These are phyloP conservation scores for Neotoma lepida DNA, from an alignment of 2,113 vertebrate genomes.

Conservation along the genomic window DNA sequence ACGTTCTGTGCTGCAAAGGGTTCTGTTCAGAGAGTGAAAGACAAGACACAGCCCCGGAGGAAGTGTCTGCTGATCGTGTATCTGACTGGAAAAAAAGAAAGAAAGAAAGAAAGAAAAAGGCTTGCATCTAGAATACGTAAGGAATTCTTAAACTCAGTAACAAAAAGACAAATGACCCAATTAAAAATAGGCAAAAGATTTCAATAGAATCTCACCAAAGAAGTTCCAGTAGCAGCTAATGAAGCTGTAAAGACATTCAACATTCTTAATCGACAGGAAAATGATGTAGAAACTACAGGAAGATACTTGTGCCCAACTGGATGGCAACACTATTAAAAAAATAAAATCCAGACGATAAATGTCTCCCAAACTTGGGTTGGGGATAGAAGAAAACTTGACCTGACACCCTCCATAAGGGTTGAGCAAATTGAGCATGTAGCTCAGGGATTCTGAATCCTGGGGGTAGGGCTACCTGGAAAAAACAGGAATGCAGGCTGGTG, in stretches of 20 bases:
- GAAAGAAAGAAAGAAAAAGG: neutral
- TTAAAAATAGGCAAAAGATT: neutral
- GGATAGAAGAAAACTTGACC: neutral
- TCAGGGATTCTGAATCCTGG: accelerated
- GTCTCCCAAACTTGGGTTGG: neutral
- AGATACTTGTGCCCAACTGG: accelerated
- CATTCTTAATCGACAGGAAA: neutral
- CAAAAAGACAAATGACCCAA: neutral
- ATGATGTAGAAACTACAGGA: neutral
- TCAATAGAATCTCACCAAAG: neutral
- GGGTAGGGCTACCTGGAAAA: too few relatives aligned
- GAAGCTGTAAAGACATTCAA: neutral
- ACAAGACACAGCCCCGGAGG: neutral
- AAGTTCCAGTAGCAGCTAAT: neutral
- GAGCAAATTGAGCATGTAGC: too few relatives aligned
- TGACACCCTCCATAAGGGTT: neutral
- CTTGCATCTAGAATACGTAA: neutral
- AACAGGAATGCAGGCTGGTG: accelerated
- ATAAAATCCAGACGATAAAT: neutral
- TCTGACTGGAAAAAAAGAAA: neutral
- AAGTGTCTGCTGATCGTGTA: neutral
- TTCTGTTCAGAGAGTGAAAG: neutral
- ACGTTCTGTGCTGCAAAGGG: neutral
- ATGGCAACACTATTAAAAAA: neutral
- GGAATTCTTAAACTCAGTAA: neutral